These are phyloP conservation scores for Drosophila elegans DNA, from an alignment of 1,140 invertebrate species.

Conservation along the genomic window DNA sequence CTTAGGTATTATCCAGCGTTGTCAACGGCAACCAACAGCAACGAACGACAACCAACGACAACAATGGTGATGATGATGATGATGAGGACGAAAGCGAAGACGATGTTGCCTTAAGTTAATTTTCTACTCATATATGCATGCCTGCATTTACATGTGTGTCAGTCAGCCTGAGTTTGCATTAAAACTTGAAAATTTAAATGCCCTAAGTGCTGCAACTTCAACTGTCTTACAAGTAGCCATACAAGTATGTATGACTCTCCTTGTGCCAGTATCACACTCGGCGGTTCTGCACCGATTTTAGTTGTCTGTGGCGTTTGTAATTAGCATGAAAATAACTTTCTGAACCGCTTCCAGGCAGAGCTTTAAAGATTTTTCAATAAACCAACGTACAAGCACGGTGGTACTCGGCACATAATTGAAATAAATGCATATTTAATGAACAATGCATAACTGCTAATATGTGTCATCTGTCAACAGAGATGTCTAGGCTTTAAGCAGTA, in stretches of 20 bases:
- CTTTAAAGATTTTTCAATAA: slow-evolving; percentile 58
- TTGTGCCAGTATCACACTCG: slow-evolving; percentile 23
- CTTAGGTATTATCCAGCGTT: slow-evolving; percentile 69
- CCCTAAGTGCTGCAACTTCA: slow-evolving; percentile 71
- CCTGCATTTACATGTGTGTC: slow-evolving; percentile 67
- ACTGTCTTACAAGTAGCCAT: slow-evolving; percentile 39
- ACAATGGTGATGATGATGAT: slow-evolving; percentile 50
- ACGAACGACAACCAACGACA: slow-evolving; percentile 52
- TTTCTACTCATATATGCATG: slow-evolving; percentile 69
- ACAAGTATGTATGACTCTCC: slow-evolving; percentile 18
- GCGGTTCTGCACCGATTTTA: slow-evolving; percentile 3
- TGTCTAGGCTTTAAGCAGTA: slow-evolving; percentile 37
- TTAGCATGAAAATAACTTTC: slow-evolving; percentile 73
- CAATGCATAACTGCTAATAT: slow-evolving; percentile 57
- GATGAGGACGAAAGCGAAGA: slow-evolving; percentile 42
- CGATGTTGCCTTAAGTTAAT: slow-evolving; percentile 78
- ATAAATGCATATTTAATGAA: slow-evolving; percentile 78
- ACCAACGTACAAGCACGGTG: not conserved
- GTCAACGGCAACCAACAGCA: slow-evolving; percentile 59
- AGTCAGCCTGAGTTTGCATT: slow-evolving; percentile 61
- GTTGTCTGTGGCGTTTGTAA: slow-evolving; percentile 52
- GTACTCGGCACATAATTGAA: slow-evolving; percentile 59
- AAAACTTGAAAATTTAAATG: slow-evolving; percentile 81
- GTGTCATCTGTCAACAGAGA: slow-evolving; percentile 65
- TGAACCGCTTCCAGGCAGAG: slow-evolving; percentile 25